Conservation (phyloP, 2,888 invertebrate species). For the Drosophila cracens region DNA sequence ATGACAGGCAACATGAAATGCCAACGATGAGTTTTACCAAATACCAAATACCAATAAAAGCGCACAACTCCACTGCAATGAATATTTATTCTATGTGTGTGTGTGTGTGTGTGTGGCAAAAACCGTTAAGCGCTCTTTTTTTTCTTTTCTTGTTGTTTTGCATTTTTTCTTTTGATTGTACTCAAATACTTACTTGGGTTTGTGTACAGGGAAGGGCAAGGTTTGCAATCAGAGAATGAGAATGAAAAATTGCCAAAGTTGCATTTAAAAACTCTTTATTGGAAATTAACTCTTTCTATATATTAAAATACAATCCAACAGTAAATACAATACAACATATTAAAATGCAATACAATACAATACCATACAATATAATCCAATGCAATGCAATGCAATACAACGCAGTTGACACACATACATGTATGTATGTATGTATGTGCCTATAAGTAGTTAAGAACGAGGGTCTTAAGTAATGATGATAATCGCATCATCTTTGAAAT, state of each 20-base stretch:
- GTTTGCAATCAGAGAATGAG: not conserved
- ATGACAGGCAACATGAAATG: slow-evolving; percentile 72
- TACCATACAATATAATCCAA: slow-evolving; percentile 58
- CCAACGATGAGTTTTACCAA: slow-evolving; percentile 68
- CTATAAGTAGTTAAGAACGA: slow-evolving; percentile 61
- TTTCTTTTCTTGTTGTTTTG: slow-evolving; percentile 23
- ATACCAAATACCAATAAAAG: slow-evolving; percentile 64
- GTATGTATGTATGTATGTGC: slow-evolving; percentile 22
- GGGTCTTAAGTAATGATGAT: slow-evolving; percentile 47
- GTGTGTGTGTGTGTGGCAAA: slow-evolving; percentile 1
- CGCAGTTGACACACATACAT: slow-evolving; percentile 36
- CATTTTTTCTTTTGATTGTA: slow-evolving; percentile 29
- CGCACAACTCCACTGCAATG: slow-evolving; percentile 7
- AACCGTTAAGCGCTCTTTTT: not conserved
- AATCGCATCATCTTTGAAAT: slow-evolving; percentile 49
- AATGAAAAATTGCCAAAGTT: slow-evolving; percentile 18
- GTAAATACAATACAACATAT: slow-evolving; percentile 80
- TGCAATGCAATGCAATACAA: slow-evolving; percentile 51
- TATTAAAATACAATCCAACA: slow-evolving; percentile 80
- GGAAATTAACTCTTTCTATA: slow-evolving; percentile 73
- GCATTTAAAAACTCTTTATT: slow-evolving; percentile 80
- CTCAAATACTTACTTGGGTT: slow-evolving; percentile 13
- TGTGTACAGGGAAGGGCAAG: not conserved
- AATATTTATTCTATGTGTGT: slow-evolving; percentile 29
- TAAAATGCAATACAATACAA: slow-evolving; percentile 76